Evolutionary conservation across 1,140 invertebrate genomes (phyloP), one percentile per base, ranked within the genome.

Genomic region (Drosophila kanapiae): DNA sequence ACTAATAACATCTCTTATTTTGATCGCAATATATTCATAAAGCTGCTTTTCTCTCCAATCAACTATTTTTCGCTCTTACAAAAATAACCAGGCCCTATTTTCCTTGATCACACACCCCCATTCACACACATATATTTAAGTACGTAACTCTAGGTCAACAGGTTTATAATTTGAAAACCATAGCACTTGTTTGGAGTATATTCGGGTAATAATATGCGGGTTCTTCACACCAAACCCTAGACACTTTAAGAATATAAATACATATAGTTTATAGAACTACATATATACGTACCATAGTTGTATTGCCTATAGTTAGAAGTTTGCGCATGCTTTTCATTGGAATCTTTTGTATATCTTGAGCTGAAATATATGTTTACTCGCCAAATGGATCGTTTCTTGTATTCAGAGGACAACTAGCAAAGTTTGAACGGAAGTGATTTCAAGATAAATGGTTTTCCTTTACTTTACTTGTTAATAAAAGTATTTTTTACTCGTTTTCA

Each of bases 171-270:
- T 85, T 64, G 59, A 69, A 71, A 79, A 79, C 69, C 75, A 57
- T 75, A 78, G 82, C 65, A 85, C 82, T 78, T 84, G 51, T 16
- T 74, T 81, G 64, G 78, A 86, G 61, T 85, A 85, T 75, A 77
- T 75, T 51, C 49, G 16, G 58, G 63, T 48, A 63, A 27, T 48
- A 54, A 54, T 61, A 67, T 68, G 29, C 60, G 53, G 43, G 35
- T 56, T 31, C 37, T 35, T 38, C 33, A 51, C 38, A 37, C 58
- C 43, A 75, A 74, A 54, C 31, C 27, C 68, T 53, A 75, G 40
- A 75, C 42, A 49, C 42, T 31, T 48, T 57, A 56, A 35, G 37
- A 37, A 38, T 62, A 45, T 45, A 64, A 61, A 61, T 64, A 37
- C 33, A 69, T 56, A 65, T 72, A 42, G 68, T 53, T 67, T 49